phyloP scores from a whole-genome alignment of 2,797 vertebrate species.

The Apogon talboti region DNA sequence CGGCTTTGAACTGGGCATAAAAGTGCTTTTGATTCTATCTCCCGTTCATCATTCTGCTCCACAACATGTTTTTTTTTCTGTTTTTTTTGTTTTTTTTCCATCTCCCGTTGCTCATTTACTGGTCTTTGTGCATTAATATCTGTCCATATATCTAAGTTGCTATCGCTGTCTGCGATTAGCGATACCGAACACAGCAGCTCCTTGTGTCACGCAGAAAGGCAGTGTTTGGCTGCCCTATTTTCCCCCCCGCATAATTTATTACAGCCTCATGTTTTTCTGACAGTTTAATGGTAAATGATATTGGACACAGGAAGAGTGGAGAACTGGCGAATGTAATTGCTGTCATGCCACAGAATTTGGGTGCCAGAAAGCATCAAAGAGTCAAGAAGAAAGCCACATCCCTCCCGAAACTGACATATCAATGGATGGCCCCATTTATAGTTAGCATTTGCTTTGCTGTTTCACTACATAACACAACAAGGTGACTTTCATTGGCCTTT shows the following conservation, averaged over 20 bases:
- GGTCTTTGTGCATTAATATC: background rate
- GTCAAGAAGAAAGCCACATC: constrained; percentile 60
- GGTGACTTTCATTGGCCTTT: constrained; percentile 63
- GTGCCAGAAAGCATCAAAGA: constrained; percentile 73
- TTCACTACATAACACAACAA: constrained; percentile 72
- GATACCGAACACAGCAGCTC: constrained; percentile 48
- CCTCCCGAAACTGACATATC: constrained; percentile 57
- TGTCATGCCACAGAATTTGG: constrained; percentile 70
- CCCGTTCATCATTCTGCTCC: constrained; percentile 4
- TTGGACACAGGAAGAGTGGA: constrained; percentile 67
- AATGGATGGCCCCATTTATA: constrained; percentile 65
- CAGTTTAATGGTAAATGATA: constrained; percentile 78
- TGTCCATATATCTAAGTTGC: background rate
- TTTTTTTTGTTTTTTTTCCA: constrained; percentile 12
- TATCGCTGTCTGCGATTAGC: constrained; percentile 45
- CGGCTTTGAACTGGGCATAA: constrained; percentile 60
- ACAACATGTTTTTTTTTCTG: background rate
- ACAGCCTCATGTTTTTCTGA: constrained; percentile 72
- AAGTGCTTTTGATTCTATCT: constrained; percentile 53
- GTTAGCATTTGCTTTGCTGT: constrained; percentile 70
- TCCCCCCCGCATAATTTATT: constrained; percentile 70
- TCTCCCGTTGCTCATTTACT: background rate
- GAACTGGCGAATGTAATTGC: constrained; percentile 63
- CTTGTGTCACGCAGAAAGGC: constrained; percentile 45
- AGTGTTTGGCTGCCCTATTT: constrained; percentile 36